Evolutionary conservation across 2,113 vertebrate species (phyloP).

Genomic region (Bubo bubo): DNA sequence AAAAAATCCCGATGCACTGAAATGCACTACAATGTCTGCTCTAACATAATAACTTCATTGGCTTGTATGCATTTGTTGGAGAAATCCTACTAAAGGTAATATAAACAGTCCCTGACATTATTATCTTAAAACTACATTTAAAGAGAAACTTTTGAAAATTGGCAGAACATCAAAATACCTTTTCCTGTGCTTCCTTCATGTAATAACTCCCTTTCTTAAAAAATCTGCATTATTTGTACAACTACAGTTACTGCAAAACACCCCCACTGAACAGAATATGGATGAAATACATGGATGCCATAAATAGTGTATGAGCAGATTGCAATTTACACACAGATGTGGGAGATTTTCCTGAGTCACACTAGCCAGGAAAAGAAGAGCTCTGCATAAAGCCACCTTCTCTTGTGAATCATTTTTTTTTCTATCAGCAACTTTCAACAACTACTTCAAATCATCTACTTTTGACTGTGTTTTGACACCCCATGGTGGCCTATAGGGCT

Average conservation of each 20-base stretch:
- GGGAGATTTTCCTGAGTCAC: neutral
- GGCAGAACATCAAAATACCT: neutral
- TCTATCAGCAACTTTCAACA: neutral
- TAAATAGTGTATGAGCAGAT: neutral
- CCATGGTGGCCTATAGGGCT: too few species aligned
- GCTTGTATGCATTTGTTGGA: neutral
- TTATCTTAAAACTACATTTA: neutral
- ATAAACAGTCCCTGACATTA: neutral
- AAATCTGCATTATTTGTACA: neutral
- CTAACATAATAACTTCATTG: neutral
- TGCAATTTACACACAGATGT: neutral
- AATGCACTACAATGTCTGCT: neutral
- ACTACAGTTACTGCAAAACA: neutral
- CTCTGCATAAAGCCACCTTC: neutral
- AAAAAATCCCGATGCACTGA: neutral
- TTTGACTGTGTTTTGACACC: neutral
- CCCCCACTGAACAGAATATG: neutral
- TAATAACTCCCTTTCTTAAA: neutral
- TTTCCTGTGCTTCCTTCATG: neutral
- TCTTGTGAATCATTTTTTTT: neutral
- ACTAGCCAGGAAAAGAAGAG: too few species aligned
- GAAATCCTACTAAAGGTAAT: neutral
- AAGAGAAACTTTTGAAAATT: neutral
- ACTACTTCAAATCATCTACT: neutral
- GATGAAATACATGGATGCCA: neutral